A percentile compares a stretch with the other conserved stretches of the same genome.
Evolutionary conservation across 2,113 vertebrate species (phyloP).

Genomic region (Pitta sordida): DNA sequence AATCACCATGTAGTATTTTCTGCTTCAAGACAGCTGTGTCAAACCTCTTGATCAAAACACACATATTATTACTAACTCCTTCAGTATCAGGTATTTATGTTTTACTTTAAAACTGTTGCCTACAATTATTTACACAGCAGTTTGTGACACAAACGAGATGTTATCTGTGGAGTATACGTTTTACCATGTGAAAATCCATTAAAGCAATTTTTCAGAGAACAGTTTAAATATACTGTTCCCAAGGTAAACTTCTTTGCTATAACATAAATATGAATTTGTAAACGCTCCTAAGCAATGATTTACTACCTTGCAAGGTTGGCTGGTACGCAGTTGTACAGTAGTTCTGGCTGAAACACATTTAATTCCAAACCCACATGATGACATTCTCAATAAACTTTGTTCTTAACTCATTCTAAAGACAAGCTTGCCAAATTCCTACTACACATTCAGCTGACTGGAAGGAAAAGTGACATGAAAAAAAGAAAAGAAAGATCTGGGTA

Average conservation of each 20-base stretch:
- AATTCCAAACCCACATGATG: background rate
- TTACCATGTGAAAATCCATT: conserved; percentile 36
- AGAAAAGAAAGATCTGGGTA: background rate
- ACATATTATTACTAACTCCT: background rate
- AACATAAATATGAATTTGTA: conserved; percentile 45
- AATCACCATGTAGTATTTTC: background rate
- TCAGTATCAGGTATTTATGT: background rate
- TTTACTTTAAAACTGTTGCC: conserved; percentile 5
- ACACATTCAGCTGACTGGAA: background rate
- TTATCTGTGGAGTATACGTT: conserved; percentile 4
- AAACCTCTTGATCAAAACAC: background rate
- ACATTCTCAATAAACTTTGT: background rate
- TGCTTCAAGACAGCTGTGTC: background rate
- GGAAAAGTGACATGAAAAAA: background rate
- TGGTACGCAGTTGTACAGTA: background rate
- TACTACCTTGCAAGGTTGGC: background rate
- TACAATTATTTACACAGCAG: conserved; percentile 14
- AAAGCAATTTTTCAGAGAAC: conserved; percentile 20
- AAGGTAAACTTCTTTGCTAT: conserved; percentile 4
- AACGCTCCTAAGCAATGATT: conserved; percentile 35
- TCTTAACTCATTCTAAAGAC: background rate
- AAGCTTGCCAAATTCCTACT: background rate
- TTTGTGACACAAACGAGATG: conserved; percentile 13
- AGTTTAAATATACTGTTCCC: conserved; percentile 24
- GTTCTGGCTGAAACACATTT: conserved; percentile 7